phyloP scores from a whole-genome alignment of 37 sponge, comb jelly and placozoan genomes.

The Aphrocallistes beatrix region DNA sequence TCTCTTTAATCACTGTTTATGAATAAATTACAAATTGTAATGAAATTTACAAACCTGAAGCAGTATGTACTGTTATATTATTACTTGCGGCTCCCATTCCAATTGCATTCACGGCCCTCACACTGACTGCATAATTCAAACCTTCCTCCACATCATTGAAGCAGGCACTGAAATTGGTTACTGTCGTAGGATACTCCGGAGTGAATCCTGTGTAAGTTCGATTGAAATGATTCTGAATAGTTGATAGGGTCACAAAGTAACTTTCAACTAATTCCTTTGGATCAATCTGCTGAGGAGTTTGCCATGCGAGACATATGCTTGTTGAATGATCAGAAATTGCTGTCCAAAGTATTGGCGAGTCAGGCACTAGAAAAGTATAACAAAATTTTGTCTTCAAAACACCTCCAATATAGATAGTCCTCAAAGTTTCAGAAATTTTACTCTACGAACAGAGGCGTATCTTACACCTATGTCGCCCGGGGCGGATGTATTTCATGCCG shows the following conservation, averaged over 20 bases:
- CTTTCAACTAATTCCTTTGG: neutral
- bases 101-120: neutral
- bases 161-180: neutral
- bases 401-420: too few species aligned
- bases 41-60: too few species aligned
- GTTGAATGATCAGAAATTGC: neutral
- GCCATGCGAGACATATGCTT: neutral
- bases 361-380: too few species aligned
- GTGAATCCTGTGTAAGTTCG: neutral
- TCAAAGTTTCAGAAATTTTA: too few species aligned
- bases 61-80: too few species aligned
- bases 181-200: neutral
- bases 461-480: too few species aligned
- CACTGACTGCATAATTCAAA: neutral
- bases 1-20: too few species aligned
- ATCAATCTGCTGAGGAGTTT: neutral
- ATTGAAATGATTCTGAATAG: neutral
- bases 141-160: neutral
- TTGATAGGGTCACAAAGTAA: neutral
- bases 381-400: too few species aligned
- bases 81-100: neutral
- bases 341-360: neutral
- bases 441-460: too few species aligned
- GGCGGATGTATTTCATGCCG: too few species aligned
- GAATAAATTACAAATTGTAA: too few species aligned